Conservation (phyloP, 2,797 vertebrate species). For the Glyptemys insculpta region DNA sequence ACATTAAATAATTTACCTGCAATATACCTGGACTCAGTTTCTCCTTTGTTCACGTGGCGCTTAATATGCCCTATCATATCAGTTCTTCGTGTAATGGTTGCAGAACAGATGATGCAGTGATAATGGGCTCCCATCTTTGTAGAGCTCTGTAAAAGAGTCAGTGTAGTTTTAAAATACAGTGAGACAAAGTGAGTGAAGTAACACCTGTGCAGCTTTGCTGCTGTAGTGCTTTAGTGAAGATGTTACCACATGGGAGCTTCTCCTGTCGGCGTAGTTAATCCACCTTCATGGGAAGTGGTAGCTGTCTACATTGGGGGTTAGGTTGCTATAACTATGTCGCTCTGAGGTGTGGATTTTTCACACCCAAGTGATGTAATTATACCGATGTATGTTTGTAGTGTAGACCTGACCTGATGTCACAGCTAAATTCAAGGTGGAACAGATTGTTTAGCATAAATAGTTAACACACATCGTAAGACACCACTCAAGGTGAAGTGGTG, state of each 20-base stretch:
- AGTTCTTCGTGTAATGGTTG: conserved; percentile 91
- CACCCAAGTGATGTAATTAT: neutral
- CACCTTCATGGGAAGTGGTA: neutral
- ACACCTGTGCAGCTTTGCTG: neutral
- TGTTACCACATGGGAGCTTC: neutral
- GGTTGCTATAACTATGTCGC: neutral
- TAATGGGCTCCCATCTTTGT: conserved; percentile 92
- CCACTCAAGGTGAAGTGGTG: neutral
- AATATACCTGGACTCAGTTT: conserved; percentile 91
- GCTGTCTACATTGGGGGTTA: neutral
- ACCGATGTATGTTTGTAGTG: neutral
- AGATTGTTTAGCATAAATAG: neutral
- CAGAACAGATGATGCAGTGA: conserved; percentile 96
- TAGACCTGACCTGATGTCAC: neutral
- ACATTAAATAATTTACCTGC: conserved; percentile 77
- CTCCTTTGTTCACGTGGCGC: conserved; percentile 94
- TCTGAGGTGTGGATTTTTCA: neutral
- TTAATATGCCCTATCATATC: conserved; percentile 97
- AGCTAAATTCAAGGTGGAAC: neutral
- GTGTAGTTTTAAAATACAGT: neutral
- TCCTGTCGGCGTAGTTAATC: neutral
- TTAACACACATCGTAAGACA: neutral
- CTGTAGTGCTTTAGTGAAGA: neutral
- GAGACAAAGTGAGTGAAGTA: neutral
- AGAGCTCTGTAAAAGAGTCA: conserved; percentile 77